Evolutionary conservation across 2,888 invertebrate genomes (phyloP).

Genomic region (Dicyrtoma fusca): DNA sequence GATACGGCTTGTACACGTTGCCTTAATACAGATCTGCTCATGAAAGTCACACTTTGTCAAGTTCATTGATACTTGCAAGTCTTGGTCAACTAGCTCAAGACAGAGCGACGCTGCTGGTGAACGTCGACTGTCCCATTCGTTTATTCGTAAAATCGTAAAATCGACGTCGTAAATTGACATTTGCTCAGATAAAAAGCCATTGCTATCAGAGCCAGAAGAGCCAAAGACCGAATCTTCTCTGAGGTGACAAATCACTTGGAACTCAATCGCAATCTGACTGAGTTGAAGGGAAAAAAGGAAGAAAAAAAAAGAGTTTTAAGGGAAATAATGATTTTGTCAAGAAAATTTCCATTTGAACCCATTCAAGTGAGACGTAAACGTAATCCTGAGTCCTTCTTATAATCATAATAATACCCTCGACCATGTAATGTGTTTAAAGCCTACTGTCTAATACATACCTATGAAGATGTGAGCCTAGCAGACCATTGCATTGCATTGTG

Average conservation of each 20-base stretch:
- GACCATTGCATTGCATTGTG: no score
- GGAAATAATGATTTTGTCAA: constrained; percentile 4
- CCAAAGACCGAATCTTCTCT: no score
- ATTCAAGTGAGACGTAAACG: no score
- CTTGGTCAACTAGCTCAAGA: background rate
- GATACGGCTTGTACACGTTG: background rate
- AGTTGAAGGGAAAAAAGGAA: background rate
- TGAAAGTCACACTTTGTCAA: constrained; percentile 7
- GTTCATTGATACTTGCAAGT: constrained; percentile 6
- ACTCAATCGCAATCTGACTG: background rate
- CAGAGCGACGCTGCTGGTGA: no score
- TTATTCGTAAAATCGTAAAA: no score
- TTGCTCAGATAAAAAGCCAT: background rate
- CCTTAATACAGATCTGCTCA: background rate
- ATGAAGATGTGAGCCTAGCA: no score
- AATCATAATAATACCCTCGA: background rate
- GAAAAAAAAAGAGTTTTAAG: background rate
- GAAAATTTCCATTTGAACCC: background rate
- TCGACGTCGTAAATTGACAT: constrained; percentile 5
- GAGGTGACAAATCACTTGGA: no score
- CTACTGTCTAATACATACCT: background rate
- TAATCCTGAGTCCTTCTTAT: background rate
- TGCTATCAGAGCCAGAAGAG: background rate
- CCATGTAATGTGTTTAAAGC: background rate
- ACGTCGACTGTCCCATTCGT: no score